Evolutionary conservation across 2,113 vertebrate genomes (phyloP), one percentile per base, ranked within the genome.

Genomic region (Bambusicola thoracicus): DNA sequence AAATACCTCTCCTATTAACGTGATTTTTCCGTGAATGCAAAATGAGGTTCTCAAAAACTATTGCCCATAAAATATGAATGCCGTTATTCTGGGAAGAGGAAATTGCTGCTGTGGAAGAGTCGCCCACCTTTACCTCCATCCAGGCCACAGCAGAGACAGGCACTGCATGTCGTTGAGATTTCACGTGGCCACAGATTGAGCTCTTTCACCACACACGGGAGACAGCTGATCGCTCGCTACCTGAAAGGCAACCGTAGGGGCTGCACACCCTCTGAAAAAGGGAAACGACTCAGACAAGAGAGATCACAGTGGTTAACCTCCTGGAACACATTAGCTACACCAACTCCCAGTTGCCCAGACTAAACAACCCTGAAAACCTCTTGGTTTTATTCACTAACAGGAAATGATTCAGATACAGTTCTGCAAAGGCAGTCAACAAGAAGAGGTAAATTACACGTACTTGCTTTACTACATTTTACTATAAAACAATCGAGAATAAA

Each of bases 341-440:
- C 92, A 93, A 94, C 91, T 97, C 97, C 95, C 93, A 79, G 85
- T 86, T 95, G 94, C 86, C 94, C 96, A 98, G 97, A 97, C 96
- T 97, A 97, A 97, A 98, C 96, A 97, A 93, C 85, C 80, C 86
- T 78, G 73, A 59, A 92, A 90, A 88, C 81, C 80, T 95, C 93
- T 92, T 86, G 90, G 81, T 96, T 93, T 96, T 92, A 90, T 79
- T 94, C 94, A 95, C 94, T 91, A 94, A 89, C 94, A 97, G 96
- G 97, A 98, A 97, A 96, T 86, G 83, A 96, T 97, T 97, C 96
- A 91, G 68, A 89, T 94, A 92, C 15, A 77, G 81, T 81, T 95
- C 86, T 93, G 90, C 92, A 97, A 90, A 96, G 96, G 92, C 84
- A 91, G 73, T 88, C 95, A 95, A 84, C 58, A 58, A 94, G 40